Conservation (phyloP, 1,140 invertebrate species). For the Listronotus oregonensis region DNA sequence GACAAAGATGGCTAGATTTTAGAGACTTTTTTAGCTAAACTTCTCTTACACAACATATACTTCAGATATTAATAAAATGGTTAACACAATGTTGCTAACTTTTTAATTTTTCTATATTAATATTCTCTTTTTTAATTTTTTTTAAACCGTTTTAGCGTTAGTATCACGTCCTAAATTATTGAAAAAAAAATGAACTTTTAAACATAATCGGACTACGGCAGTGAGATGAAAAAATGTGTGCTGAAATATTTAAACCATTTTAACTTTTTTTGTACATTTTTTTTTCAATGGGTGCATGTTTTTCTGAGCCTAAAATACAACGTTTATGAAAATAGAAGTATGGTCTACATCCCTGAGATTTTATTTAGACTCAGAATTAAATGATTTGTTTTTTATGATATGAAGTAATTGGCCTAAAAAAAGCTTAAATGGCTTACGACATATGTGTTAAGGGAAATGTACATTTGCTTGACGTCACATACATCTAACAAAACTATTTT, state of each 20-base stretch:
- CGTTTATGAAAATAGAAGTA: constrained; percentile 32
- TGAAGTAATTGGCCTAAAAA: background rate
- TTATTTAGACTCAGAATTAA: constrained; percentile 30
- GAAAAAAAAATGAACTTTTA: constrained; percentile 10
- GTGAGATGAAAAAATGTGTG: constrained; percentile 12
- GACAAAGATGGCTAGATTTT: too few species aligned
- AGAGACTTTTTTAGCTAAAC: too few species aligned
- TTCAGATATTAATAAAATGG: too few species aligned
- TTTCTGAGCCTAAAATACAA: constrained; percentile 32
- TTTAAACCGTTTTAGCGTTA: background rate
- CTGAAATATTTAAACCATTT: constrained; percentile 18
- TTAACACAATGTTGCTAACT: too few species aligned
- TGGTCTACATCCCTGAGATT: constrained; percentile 32
- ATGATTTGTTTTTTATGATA: constrained; percentile 3
- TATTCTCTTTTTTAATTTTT: background rate
- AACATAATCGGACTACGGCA: constrained; percentile 21
- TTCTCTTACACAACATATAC: too few species aligned
- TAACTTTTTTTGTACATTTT: constrained; percentile 14
- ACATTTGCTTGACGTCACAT: constrained; percentile 42
- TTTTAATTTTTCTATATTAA: too few species aligned
- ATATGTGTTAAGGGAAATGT: constrained; percentile 25
- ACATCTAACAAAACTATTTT: constrained; percentile 43
- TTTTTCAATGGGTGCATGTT: background rate
- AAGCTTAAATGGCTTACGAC: constrained; percentile 14
- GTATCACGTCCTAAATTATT: constrained; percentile 6